Percentiles rank a stretch among this genome's conserved stretches.
These are phyloP conservation scores for Labeo catla DNA, from an alignment of 2,113 vertebrate genomes.

Conservation along the genomic window DNA sequence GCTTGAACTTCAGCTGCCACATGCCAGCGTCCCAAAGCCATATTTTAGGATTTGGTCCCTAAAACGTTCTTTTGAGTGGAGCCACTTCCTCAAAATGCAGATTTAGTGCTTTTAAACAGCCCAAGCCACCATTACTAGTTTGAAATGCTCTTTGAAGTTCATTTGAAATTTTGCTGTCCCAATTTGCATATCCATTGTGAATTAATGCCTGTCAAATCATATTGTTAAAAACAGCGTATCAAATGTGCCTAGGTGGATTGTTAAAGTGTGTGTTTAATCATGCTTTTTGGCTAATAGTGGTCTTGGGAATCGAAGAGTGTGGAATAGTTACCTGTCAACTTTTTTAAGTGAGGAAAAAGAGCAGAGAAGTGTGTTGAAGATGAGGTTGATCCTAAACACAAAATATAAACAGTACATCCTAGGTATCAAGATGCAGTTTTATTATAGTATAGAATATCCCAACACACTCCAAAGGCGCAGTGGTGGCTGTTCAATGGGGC, in stretches of 20 bases:
- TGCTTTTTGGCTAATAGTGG: background rate
- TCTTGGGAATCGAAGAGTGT: background rate
- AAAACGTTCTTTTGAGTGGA: background rate
- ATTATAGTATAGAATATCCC: background rate
- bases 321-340: background rate
- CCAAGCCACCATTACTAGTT: background rate
- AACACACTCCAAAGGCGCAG: background rate
- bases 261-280: background rate
- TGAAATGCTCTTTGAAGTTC: background rate
- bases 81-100: background rate
- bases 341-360: background rate
- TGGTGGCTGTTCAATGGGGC: too few species aligned
- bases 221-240: background rate
- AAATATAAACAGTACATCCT: background rate
- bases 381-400: background rate
- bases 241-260: background rate
- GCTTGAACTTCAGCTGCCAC: background rate
- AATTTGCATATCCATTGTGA: background rate
- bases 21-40: background rate
- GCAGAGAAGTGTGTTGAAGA: background rate
- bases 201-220: background rate
- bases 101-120: slow-evolving; percentile 2
- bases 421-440: background rate
- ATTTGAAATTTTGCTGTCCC: background rate
- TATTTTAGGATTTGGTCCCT: background rate